phyloP scores from a whole-genome alignment of 2,888 invertebrate species.

The Lottia gigantea region DNA sequence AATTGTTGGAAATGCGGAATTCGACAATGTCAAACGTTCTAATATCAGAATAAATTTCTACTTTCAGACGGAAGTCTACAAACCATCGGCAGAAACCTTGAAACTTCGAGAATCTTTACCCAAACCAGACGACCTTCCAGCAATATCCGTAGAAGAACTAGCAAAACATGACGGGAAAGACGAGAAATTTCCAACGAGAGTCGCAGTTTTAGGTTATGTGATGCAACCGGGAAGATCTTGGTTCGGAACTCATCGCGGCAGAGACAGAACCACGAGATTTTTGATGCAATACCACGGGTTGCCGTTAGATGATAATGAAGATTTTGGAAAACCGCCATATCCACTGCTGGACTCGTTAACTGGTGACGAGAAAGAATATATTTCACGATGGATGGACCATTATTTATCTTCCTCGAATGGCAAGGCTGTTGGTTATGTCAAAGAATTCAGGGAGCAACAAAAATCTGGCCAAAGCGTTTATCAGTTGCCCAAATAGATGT shows the following conservation, averaged over 20 bases:
- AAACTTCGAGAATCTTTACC: neutral
- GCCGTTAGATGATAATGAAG: neutral
- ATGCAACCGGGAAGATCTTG: neutral
- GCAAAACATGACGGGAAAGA: neutral
- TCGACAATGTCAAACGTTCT: no score
- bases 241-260: neutral
- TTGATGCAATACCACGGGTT: slow-evolving; percentile 3
- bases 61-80: neutral
- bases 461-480: neutral
- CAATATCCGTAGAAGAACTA: neutral
- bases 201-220: neutral
- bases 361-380: neutral
- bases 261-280: neutral
- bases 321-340: neutral
- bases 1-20: no score
- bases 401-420: neutral
- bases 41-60: neutral
- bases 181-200: neutral
- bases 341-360: neutral
- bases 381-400: neutral
- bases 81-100: neutral
- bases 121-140: neutral
- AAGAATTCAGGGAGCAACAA: neutral
- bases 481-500: neutral
- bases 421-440: neutral